Evolutionary conservation across 2,888 invertebrate genomes (phyloP).

Genomic region (Drosophila tanythrix): DNA sequence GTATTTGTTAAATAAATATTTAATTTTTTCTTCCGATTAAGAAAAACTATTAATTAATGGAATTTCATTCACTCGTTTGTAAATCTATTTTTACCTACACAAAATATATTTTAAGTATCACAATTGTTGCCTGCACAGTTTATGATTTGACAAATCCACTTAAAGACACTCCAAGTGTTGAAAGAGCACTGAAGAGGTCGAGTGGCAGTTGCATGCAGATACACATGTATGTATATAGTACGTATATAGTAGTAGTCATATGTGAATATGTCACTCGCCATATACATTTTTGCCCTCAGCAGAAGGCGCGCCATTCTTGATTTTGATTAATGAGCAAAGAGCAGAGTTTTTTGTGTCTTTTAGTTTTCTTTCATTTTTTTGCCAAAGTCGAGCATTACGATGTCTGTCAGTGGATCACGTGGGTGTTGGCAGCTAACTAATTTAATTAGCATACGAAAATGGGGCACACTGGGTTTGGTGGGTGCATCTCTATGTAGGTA

Average conservation of each 20-base stretch:
- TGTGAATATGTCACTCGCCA: conserved; percentile 74
- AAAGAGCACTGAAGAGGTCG: conserved; percentile 61
- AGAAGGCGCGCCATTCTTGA: conserved; percentile 74
- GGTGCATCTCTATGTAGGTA: conserved; percentile 23
- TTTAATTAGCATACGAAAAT: conserved; percentile 79
- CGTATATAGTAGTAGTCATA: conserved; percentile 25
- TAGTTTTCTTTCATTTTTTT: conserved; percentile 40
- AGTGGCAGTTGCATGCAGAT: conserved; percentile 45
- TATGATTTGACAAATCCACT: conserved; percentile 39
- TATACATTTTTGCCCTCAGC: conserved; percentile 61
- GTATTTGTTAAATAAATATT: background rate
- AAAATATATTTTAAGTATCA: background rate
- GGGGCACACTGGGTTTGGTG: conserved; percentile 35
- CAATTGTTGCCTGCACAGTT: conserved; percentile 7
- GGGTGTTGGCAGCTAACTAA: conserved; percentile 80
- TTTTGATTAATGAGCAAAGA: conserved; percentile 77
- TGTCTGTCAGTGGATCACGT: conserved; percentile 76
- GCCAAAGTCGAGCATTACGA: conserved; percentile 59
- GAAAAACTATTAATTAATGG: background rate
- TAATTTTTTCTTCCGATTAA: background rate
- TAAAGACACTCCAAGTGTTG: conserved; percentile 63
- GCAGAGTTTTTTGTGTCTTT: conserved; percentile 43
- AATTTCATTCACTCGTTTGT: background rate
- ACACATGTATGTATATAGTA: conserved; percentile 17
- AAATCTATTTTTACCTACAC: conserved; percentile 8